These are phyloP conservation scores for Rhinogobius similis DNA, from an alignment of 2,113 vertebrate genomes.

Conservation along the genomic window DNA sequence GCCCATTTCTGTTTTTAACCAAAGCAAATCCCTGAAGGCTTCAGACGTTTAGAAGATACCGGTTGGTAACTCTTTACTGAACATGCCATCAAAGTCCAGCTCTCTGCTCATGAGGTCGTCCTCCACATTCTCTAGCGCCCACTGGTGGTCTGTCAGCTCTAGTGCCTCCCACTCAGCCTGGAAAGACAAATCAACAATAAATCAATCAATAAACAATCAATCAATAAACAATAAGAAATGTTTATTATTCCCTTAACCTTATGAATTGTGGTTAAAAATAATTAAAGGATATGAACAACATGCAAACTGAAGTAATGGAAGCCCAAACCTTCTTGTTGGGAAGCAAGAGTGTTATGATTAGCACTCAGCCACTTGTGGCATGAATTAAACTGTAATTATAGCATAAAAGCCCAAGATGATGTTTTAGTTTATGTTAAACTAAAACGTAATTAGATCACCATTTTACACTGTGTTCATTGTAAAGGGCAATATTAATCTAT, in stretches of 20 bases:
- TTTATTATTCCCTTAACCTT: neutral
- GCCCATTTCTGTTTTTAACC: conserved; percentile 31
- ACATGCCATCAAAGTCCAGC: conserved; percentile 96
- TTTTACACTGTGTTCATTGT: too few species aligned
- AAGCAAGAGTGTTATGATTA: neutral
- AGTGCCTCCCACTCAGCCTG: conserved; percentile 98
- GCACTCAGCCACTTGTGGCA: too few species aligned
- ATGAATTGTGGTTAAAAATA: neutral
- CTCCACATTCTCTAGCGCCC: conserved; percentile 95
- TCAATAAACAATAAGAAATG: too few species aligned
- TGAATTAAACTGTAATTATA: too few species aligned
- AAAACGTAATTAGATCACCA: too few species aligned
- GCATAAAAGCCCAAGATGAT: too few species aligned
- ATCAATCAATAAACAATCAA: too few species aligned
- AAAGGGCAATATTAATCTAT: too few species aligned
- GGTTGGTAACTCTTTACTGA: conserved; percentile 93
- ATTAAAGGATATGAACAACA: neutral
- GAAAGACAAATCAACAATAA: conserved; percentile 34
- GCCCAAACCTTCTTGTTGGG: too few species aligned
- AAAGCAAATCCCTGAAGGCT: conserved; percentile 51
- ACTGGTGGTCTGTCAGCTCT: conserved; percentile 96
- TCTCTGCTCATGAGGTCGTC: conserved; percentile 96
- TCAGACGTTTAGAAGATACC: conserved; percentile 87
- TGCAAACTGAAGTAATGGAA: neutral
- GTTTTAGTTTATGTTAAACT: too few species aligned